Base-by-base conservation (phyloP, 1,140 invertebrate species). In the Drosophila eugracilis region DNA sequence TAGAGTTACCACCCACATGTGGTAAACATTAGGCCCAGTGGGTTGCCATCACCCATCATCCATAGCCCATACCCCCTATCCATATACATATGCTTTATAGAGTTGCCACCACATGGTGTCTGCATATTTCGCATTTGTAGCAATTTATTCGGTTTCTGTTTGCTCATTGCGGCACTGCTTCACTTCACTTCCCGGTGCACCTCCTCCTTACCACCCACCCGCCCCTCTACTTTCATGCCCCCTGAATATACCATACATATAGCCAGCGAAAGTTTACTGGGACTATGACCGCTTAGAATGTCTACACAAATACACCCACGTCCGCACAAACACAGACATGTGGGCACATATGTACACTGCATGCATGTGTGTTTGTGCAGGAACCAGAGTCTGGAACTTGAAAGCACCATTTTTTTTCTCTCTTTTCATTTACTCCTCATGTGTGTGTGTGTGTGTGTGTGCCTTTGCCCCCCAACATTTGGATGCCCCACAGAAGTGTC, bases 201-300 rank as follows among this genome's bases (percentile, higher is more conserved):
- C 3, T 10, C 28, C 28, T 1, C 10, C 28, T 3, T n/a, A n/a
- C n/a, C n/a, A n/a, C n/a, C n/a, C n/a, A n/a, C n/a, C n/a, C n/a
- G n/a, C n/a, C 14, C 14, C 3, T 10, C 39, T 47, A 28, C 26
- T 34, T n/a, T 42, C 47, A 44, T 19, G 47, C 26, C 57, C 50
- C 58, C 49, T 36, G 21, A n/a, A 34, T 32, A 4, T 32, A 32
- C 12, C 12, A 12, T 32, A 75, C 59, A 62, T 76, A 59, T 65
- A 76, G 50, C 74, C 69, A 78, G 72, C 73, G 79, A 89, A 85
- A 89, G 85, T 89, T 89, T 89, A 89, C 80, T 89, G 85, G 85
- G 79, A 89, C 85, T 89, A 89, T 89, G 85, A 89, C 85, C 85
- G 85, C 85, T 89, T 89, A 89, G 81, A 89, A 89, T 89, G 79